A percentile compares a stretch with the other conserved stretches of the same genome.
Conservation (phyloP, 2,797 vertebrate species). For the Clarias pachynema region DNA sequence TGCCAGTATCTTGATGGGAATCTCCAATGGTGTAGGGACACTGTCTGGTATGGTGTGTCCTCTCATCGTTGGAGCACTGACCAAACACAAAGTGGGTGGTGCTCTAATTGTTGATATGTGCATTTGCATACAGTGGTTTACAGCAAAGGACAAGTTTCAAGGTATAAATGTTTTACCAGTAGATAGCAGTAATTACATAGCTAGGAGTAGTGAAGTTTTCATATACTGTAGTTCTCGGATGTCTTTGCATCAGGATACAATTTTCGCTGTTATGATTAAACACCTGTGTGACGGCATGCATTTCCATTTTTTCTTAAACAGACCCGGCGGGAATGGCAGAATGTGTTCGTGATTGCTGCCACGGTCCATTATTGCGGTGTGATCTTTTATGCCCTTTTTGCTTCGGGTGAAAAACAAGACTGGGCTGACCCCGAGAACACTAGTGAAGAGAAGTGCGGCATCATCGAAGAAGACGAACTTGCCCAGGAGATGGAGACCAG, state of each 20-base stretch:
- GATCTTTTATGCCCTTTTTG: slow-evolving; percentile 95
- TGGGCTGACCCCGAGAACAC: slow-evolving; percentile 93
- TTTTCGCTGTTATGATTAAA: neutral
- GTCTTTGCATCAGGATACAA: neutral
- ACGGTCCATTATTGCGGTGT: slow-evolving; percentile 96
- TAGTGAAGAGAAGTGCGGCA: slow-evolving; percentile 91
- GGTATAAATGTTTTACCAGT: neutral
- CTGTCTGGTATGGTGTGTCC: slow-evolving; percentile 98
- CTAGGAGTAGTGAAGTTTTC: neutral
- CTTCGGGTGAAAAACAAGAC: slow-evolving; percentile 96
- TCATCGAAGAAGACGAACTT: slow-evolving; percentile 91
- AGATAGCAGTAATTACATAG: slow-evolving; percentile 3
- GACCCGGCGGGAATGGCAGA: slow-evolving; percentile 98
- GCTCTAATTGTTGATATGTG: slow-evolving; percentile 17
- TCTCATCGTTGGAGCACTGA: slow-evolving; percentile 94
- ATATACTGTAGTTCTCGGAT: neutral
- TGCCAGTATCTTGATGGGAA: slow-evolving; percentile 98
- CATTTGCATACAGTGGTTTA: slow-evolving; percentile 28
- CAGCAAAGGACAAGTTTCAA: slow-evolving; percentile 11
- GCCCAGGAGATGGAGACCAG: slow-evolving; percentile 89
- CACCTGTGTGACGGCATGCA: neutral
- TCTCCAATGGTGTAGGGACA: slow-evolving; percentile 95
- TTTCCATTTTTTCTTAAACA: slow-evolving; percentile 58
- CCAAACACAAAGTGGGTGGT: slow-evolving; percentile 85
- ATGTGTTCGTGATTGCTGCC: slow-evolving; percentile 94